Base-by-base conservation (phyloP, 2,797 vertebrate genomes). In the Morus bassanus region DNA sequence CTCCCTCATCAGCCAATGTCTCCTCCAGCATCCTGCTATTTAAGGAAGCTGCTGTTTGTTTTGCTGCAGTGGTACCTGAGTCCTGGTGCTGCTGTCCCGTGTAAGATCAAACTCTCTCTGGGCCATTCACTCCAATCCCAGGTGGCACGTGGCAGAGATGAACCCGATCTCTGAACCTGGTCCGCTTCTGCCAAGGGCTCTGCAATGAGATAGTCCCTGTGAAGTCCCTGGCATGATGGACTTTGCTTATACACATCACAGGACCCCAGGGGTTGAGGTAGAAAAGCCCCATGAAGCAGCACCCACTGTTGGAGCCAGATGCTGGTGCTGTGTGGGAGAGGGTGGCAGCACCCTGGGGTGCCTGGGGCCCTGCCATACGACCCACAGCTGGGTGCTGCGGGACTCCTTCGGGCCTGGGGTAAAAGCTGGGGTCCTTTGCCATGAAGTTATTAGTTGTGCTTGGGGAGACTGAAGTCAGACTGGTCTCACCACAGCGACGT, bases 361-460 rank as follows among this genome's bases (percentile, higher is more conserved):
- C 39, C 46, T 17, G 28, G 53, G 27, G 4, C 27, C 6, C n/a
- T 23, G 50, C 50, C 1, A 0, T 41, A 5, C 5, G 7, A 33
- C 69, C 51, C 45, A 4, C 18, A 30, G 27, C 46, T 77, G 4
- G 9, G 9, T 46, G 59, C 65, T 53, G 33, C 0, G 2, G n/a
- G 48, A 13, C 8, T 30, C 24, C 59, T 24, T 31, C 6, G 28
- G 27, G 24, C 23, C 50, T 25, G 18, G 35, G 37, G 18, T 41
- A 37, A 53, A 53, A 63, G 57, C 69, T 70, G 59, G 54, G 7
- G 21, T 45, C 43, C 56, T 48, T 15, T 28, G 24, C 45, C n/a
- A 5, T 24, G 37, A 43, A 51, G 48, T 68, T 46, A 10, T 16
- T 21, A 2, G 0, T 15, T 2, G 1, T 33, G 35, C 10, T 12